These are phyloP conservation scores for Enteromius mattozi DNA, from an alignment of 2,797 vertebrate species.

Conservation along the genomic window DNA sequence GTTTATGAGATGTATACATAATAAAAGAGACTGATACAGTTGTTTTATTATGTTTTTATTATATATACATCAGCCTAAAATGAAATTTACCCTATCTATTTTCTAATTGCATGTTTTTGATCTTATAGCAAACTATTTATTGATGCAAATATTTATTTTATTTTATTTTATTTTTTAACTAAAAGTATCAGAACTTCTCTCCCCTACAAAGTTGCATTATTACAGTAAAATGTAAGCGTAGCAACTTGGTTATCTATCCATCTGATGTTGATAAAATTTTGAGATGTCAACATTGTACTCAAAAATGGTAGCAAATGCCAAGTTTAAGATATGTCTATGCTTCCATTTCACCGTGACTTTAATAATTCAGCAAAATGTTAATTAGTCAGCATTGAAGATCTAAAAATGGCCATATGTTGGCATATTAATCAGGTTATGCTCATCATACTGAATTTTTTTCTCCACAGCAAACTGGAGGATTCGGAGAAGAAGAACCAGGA, in stretches of 20 bases:
- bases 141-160: neutral
- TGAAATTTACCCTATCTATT: neutral
- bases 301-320: neutral
- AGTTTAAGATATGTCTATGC: neutral
- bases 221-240: neutral
- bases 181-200: neutral
- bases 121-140: neutral
- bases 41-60: neutral
- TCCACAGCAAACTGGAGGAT: slow-evolving; percentile 92
- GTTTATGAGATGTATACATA: neutral
- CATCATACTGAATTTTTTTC: neutral
- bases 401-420: neutral
- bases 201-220: neutral
- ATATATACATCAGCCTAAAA: neutral
- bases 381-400: no score
- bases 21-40: neutral
- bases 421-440: neutral
- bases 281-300: neutral
- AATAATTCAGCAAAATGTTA: slow-evolving; percentile 7
- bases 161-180: neutral
- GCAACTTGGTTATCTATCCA: neutral
- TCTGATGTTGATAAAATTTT: neutral
- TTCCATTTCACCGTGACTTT: neutral
- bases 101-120: no score
- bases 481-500: slow-evolving; percentile 92